phyloP scores from a whole-genome alignment of 2,797 vertebrate species.

The Acanthurus tractus region DNA sequence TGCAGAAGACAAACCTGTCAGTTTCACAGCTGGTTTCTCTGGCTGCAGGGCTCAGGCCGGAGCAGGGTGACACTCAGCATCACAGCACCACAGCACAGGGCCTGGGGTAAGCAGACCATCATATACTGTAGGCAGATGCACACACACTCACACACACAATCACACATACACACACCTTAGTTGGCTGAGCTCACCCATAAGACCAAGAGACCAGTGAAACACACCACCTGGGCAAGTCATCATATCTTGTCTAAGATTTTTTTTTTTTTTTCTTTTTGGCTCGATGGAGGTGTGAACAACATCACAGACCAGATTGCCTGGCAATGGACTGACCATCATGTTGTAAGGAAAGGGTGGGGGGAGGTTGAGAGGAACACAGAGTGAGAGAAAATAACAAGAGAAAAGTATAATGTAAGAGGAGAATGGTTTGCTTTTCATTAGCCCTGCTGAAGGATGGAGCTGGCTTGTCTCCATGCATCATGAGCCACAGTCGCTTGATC shows the following conservation, averaged over 20 bases:
- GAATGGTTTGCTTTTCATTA: slow-evolving; percentile 47
- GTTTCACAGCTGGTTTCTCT: slow-evolving; percentile 87
- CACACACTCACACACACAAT: slow-evolving; percentile 32
- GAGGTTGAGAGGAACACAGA: slow-evolving; percentile 75
- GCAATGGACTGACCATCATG: slow-evolving; percentile 89
- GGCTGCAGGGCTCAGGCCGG: slow-evolving; percentile 85
- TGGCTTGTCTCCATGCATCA: slow-evolving; percentile 69
- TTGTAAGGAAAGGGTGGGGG: slow-evolving; percentile 75
- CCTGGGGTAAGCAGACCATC: slow-evolving; percentile 78
- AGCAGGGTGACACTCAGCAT: slow-evolving; percentile 83
- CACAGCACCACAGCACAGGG: slow-evolving; percentile 74
- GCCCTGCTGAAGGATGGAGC: slow-evolving; percentile 31
- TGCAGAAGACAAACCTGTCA: slow-evolving; percentile 85
- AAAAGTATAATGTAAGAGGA: slow-evolving; percentile 74
- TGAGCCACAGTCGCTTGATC: slow-evolving; percentile 44
- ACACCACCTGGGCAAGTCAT: slow-evolving; percentile 82
- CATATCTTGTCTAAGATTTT: slow-evolving; percentile 79
- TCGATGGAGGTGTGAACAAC: slow-evolving; percentile 85
- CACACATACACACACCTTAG: slow-evolving; percentile 58
- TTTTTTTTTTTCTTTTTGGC: slow-evolving; percentile 75
- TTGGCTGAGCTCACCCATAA: slow-evolving; percentile 71
- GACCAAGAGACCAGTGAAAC: slow-evolving; percentile 77
- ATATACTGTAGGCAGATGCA: slow-evolving; percentile 67
- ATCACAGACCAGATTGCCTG: slow-evolving; percentile 90
- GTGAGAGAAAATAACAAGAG: slow-evolving; percentile 75